Evolutionary conservation across 2,797 vertebrate genomes (phyloP).

Genomic region (Labroides dimidiatus): DNA sequence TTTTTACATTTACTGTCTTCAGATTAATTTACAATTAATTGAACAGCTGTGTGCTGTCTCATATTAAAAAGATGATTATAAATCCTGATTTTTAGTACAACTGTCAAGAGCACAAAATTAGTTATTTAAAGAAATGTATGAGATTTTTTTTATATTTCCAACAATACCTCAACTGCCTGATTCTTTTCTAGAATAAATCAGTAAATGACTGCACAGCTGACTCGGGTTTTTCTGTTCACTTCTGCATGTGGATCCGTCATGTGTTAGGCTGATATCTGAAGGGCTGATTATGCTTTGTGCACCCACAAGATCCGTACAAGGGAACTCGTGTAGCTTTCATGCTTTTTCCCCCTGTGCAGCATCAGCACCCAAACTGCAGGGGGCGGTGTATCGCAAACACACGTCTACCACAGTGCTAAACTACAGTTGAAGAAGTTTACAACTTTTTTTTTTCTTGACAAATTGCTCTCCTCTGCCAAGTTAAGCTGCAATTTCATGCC

Average conservation of each 20-base stretch:
- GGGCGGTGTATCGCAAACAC: too few species aligned
- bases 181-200: constrained; percentile 45
- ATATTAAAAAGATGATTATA: constrained; percentile 4
- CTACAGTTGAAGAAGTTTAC: too few species aligned
- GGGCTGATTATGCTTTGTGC: too few species aligned
- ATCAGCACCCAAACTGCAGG: too few species aligned
- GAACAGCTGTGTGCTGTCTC: constrained; percentile 9
- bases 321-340: too few species aligned
- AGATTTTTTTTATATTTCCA: not conserved
- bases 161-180: constrained; percentile 10
- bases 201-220: constrained; percentile 37
- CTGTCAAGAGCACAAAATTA: not conserved
- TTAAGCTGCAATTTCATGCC: too few species aligned
- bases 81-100: constrained; percentile 7
- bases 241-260: not conserved
- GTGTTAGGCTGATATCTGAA: too few species aligned
- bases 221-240: not conserved
- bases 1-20: not conserved
- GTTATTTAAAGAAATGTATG: constrained; percentile 6
- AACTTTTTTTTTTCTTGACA: too few species aligned
- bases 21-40: constrained; percentile 29
- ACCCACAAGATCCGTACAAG: too few species aligned
- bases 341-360: too few species aligned
- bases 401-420: too few species aligned
- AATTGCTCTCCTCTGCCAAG: too few species aligned